Conservation (phyloP, 2,113 vertebrate genomes). For the Fregata magnificens region DNA sequence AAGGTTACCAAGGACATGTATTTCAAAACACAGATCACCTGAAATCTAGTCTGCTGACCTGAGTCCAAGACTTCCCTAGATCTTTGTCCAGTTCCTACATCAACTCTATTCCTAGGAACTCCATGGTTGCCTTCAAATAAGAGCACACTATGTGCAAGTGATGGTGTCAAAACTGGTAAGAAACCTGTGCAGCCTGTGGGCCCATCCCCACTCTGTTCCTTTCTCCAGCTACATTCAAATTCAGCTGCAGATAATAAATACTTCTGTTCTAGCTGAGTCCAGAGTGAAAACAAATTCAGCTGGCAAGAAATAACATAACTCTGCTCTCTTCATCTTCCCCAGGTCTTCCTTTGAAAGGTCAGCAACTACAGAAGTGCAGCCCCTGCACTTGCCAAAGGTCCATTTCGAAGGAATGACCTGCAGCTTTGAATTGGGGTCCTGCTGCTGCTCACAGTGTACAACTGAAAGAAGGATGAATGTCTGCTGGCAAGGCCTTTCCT, state of each 20-base stretch:
- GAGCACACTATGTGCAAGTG: neutral
- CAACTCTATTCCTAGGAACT: neutral
- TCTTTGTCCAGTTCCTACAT: neutral
- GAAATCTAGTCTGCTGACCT: neutral
- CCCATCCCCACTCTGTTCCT: neutral
- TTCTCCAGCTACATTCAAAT: neutral
- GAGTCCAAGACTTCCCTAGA: neutral
- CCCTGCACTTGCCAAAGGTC: neutral
- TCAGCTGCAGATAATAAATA: constrained; percentile 1
- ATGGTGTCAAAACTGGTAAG: neutral
- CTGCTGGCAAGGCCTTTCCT: neutral
- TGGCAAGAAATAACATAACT: neutral
- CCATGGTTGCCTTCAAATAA: neutral
- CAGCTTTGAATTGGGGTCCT: neutral
- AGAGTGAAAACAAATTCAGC: constrained; percentile 5
- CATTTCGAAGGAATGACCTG: neutral
- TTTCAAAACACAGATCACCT: neutral
- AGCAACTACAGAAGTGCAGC: neutral
- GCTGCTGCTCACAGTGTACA: neutral
- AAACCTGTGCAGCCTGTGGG: neutral
- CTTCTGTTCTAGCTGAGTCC: neutral
- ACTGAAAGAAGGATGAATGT: neutral
- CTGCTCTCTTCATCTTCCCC: neutral
- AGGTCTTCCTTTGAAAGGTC: neutral
- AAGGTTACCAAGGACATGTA: neutral